These are phyloP conservation scores for Clarias batrachus DNA, from an alignment of 2,113 vertebrate species.

Conservation along the genomic window DNA sequence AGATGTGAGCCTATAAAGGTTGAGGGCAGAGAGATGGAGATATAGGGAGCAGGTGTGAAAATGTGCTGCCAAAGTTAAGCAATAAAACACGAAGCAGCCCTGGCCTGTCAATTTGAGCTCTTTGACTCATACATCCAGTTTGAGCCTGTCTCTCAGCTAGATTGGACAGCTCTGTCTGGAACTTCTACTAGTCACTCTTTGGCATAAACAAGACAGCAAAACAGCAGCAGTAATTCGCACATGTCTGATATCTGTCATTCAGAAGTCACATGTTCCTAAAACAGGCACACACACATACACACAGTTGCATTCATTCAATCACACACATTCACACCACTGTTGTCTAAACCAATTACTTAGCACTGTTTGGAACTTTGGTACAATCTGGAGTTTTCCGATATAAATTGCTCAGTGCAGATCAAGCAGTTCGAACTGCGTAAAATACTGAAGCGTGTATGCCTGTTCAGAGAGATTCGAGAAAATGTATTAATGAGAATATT, in stretches of 20 bases:
- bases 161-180: slow-evolving; percentile 26
- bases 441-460: slow-evolving; percentile 13
- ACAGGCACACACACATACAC: background rate
- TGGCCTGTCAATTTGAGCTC: slow-evolving; percentile 15
- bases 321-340: background rate
- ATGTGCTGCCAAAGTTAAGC: slow-evolving; percentile 27
- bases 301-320: background rate
- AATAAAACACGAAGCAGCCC: background rate
- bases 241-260: slow-evolving; percentile 24
- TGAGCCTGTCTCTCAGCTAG: background rate
- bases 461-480: slow-evolving; percentile 29
- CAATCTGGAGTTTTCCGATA: slow-evolving; percentile 14
- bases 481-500: slow-evolving; percentile 34
- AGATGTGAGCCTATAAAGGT: slow-evolving; percentile 23
- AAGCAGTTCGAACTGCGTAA: slow-evolving; percentile 27
- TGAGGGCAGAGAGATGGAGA: slow-evolving; percentile 6
- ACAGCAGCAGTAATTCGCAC: background rate
- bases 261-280: background rate
- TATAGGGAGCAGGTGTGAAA: slow-evolving; percentile 41
- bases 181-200: background rate
- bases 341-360: slow-evolving; percentile 60
- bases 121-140: background rate
- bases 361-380: slow-evolving; percentile 62
- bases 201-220: slow-evolving; percentile 15
- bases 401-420: slow-evolving; percentile 35